These are phyloP conservation scores for Heterodera filipjevi DNA, from an alignment of 2,888 invertebrate genomes.

Conservation along the genomic window DNA sequence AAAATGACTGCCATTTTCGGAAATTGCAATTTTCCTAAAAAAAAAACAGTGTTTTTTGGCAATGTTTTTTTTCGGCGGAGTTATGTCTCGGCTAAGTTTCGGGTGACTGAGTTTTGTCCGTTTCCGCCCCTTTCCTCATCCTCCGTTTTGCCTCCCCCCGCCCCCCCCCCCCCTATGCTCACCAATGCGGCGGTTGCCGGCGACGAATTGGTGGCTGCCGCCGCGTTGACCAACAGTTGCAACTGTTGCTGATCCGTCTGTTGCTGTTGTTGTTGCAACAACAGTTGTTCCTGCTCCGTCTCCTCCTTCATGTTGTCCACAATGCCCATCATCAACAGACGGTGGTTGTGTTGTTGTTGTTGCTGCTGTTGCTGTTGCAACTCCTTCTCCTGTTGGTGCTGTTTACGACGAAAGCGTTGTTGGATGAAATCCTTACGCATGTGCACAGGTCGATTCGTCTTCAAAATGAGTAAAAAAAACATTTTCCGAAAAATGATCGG, in stretches of 20 bases:
- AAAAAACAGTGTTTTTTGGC: too few species aligned
- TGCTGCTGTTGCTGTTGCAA: too few species aligned
- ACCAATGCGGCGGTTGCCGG: background rate
- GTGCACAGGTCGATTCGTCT: constrained; percentile 64
- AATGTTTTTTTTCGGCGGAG: too few species aligned
- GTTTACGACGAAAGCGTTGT: constrained; percentile 60
- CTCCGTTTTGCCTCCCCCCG: too few species aligned
- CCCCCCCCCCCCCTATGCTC: background rate
- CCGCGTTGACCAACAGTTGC: background rate
- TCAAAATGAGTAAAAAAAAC: constrained; percentile 32
- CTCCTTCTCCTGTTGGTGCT: constrained; percentile 23
- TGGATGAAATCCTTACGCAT: constrained; percentile 65
- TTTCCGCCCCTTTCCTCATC: too few species aligned
- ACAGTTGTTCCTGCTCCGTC: background rate
- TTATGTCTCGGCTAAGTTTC: too few species aligned
- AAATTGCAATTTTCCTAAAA: too few species aligned
- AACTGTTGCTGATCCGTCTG: constrained; percentile 10
- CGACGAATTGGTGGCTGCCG: background rate
- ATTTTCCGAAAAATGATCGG: background rate
- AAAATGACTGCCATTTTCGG: too few species aligned
- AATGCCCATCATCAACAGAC: background rate
- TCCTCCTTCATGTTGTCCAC: constrained; percentile 4
- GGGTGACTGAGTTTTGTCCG: too few species aligned
- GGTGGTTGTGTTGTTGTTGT: too few species aligned
- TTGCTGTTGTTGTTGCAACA: background rate